Base-by-base conservation (phyloP, 2,113 vertebrate genomes). In the Dasypus novemcinctus region DNA sequence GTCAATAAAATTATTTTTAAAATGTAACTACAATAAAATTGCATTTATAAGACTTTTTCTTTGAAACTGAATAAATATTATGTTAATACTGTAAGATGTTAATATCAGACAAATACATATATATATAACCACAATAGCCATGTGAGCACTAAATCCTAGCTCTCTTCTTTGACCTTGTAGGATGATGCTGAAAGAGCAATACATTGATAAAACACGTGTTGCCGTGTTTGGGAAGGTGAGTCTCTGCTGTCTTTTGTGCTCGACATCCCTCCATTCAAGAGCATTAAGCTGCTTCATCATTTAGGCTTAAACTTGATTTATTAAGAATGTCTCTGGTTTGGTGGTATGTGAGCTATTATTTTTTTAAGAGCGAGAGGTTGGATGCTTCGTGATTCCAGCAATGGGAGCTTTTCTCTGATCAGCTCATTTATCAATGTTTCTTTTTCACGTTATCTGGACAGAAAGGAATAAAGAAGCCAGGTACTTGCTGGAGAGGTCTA, bases 191-290 rank as follows among this genome's bases (percentile, higher is more conserved):
- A 99, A 98, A 86, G 98, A 99, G 91, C 93, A 98, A 0, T 99
- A 99, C 93, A 96, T 99, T 2, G 99, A 99, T 84, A 99, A 98
- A 95, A 98, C 98, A 0, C 98, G 99, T 36, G 99, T 99, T 0
- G 99, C 99, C 6, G 99, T 99, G 64, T 99, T 99, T 82, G 99
- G 99, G 95, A 98, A 99, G 99, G 99, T 99, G 98, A 99, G 1
- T 13, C 33, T 84, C 14, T n/a, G 1, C 79, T 0, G 11, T 4
- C 59, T 23, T 2, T 5, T 2, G 3, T 8, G 5, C 7, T 0
- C 10, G 11, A 14, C 33, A 46, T 13, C 66, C 25, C 46, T 79
- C 41, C 79, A 7, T 74, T 68, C 7, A 2, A 6, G 25, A 31
- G 43, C 33, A 0, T 59, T 68, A 15, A 25, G 7, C 21, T 0